Evolutionary conservation across 1,140 invertebrate genomes (phyloP).

Genomic region (Scaptomyza graminum): DNA sequence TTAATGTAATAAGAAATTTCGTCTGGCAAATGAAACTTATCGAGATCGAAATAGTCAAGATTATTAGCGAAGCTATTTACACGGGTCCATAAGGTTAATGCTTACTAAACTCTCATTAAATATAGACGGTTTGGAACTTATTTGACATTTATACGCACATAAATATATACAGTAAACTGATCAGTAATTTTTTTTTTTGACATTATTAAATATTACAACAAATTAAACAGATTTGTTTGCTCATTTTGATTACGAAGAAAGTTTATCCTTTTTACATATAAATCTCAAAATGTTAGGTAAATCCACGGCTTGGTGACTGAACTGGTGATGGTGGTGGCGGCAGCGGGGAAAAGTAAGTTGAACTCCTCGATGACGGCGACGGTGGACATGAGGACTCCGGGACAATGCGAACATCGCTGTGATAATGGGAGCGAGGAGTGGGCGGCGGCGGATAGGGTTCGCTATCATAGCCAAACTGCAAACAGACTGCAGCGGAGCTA

Average conservation of each 20-base stretch:
- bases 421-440: conserved; percentile 91
- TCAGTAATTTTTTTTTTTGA: conserved; percentile 18
- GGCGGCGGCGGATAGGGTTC: conserved; percentile 93
- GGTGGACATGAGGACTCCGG: conserved; percentile 88
- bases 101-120: conserved; percentile 42
- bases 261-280: conserved; percentile 60
- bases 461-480: conserved; percentile 86
- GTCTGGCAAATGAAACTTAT: conserved; percentile 74
- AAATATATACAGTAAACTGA: conserved; percentile 64
- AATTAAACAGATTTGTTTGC: neutral
- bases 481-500: conserved; percentile 72
- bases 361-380: conserved; percentile 90
- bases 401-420: conserved; percentile 86
- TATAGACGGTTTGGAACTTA: conserved; percentile 44
- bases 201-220: conserved; percentile 18
- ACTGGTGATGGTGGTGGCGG: conserved; percentile 90
- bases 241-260: conserved; percentile 11
- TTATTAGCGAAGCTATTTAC: conserved; percentile 39
- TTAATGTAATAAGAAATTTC: conserved; percentile 53
- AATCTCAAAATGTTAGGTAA: conserved; percentile 83
- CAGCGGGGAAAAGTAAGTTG: conserved; percentile 89
- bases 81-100: conserved; percentile 17
- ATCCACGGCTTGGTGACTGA: conserved; percentile 85
- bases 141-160: conserved; percentile 57
- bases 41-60: conserved; percentile 59